Evolutionary conservation across 2,888 invertebrate genomes (phyloP).

Genomic region (Pseudococcus jackbeardsleyi): DNA sequence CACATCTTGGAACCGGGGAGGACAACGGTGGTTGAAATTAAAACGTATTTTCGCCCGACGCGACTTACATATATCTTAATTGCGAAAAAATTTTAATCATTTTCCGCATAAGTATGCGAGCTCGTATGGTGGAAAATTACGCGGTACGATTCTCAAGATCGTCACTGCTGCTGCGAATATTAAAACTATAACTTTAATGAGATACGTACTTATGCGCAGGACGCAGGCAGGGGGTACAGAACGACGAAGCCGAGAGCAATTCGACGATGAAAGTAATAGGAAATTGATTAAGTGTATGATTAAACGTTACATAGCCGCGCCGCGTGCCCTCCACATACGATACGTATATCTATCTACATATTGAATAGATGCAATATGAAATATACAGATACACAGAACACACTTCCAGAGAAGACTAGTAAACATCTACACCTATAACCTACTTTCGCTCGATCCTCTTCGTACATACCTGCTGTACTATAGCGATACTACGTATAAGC

Average conservation of each 20-base stretch:
- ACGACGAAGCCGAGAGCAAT: conserved; percentile 18
- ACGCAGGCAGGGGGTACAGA: not conserved
- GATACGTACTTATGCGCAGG: not conserved
- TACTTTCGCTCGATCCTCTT: conserved; percentile 17
- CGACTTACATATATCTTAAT: not conserved
- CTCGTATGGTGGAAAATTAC: not conserved
- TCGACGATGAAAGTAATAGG: conserved; percentile 33
- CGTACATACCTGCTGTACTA: not conserved
- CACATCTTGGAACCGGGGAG: not conserved
- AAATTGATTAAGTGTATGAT: conserved; percentile 29
- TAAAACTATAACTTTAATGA: conserved; percentile 12
- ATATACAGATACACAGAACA: not conserved
- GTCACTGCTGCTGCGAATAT: not conserved
- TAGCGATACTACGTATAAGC: not conserved
- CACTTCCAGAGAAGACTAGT: not conserved
- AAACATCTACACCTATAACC: conserved; percentile 7
- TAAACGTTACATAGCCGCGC: not conserved
- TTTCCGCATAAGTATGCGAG: not conserved
- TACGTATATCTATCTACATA: not conserved
- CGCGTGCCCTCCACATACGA: too few species aligned
- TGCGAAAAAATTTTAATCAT: not conserved
- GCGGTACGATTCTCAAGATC: not conserved
- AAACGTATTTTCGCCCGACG: not conserved
- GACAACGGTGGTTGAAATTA: not conserved
- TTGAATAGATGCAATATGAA: not conserved